Evolutionary conservation across 2,888 invertebrate genomes (phyloP).

Genomic region (Folsomia candida): DNA sequence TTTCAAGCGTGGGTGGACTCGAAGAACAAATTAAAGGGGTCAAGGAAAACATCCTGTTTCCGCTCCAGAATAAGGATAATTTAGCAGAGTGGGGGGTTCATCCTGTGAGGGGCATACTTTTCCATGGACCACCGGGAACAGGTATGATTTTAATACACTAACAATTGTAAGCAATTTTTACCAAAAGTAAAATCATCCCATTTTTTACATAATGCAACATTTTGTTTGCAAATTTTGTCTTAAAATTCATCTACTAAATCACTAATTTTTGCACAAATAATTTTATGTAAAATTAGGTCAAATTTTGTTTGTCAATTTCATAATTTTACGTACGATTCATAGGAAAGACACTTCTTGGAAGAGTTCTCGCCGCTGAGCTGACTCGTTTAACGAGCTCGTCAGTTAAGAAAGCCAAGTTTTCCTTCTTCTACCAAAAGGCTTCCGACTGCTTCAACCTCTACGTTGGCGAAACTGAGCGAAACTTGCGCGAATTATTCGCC

Average conservation of each 20-base stretch:
- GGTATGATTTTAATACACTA: not conserved
- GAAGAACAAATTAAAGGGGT: conserved; percentile 34
- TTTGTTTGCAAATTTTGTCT: too few species aligned
- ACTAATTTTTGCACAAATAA: too few species aligned
- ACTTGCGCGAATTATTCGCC: conserved; percentile 80
- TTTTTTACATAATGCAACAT: too few species aligned
- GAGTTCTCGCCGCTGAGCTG: conserved; percentile 86
- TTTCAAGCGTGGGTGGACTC: conserved; percentile 32
- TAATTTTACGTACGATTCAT: too few species aligned
- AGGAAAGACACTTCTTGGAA: conserved; percentile 80
- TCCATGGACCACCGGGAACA: conserved; percentile 45
- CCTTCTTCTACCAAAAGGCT: conserved; percentile 70
- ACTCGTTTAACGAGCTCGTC: too few species aligned
- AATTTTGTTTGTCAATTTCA: too few species aligned
- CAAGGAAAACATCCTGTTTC: conserved; percentile 27
- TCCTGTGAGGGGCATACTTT: conserved; percentile 49
- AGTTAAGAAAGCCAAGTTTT: conserved; percentile 60
- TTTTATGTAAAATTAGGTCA: too few species aligned
- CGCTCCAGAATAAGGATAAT: conserved; percentile 19
- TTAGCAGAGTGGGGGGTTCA: conserved; percentile 46
- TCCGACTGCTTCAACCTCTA: conserved; percentile 90
- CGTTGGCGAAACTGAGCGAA: conserved; percentile 90
- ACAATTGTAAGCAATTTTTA: too few species aligned
- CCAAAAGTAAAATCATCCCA: too few species aligned
- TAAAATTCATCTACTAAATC: too few species aligned